Evolutionary conservation across 2,888 invertebrate species (phyloP), one percentile per base, ranked within the genome.

Genomic region (Piscicola geometra): DNA sequence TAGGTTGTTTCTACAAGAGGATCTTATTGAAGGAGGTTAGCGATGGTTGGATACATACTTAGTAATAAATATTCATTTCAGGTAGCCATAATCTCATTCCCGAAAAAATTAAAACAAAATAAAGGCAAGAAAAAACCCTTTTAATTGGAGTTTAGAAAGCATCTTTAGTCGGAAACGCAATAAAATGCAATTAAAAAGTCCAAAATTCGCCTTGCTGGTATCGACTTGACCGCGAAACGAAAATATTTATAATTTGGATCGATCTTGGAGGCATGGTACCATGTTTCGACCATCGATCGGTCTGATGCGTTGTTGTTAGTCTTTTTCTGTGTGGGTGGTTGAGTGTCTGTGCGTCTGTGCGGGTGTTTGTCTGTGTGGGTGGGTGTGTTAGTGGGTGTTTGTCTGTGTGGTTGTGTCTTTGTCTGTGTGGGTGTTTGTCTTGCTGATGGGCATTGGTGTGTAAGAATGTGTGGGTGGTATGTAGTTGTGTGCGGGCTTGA

Each of bases 211-310:
- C n/a, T n/a, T n/a, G n/a, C n/a, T n/a, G n/a, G n/a, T 56, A 56
- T 56, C n/a, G 60, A 56, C 9, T 56, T 56, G 60, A 56, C 60
- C 60, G 60, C 60, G 60, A 56, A 56, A 56, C 21, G 60, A 56
- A 56, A 56, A 25, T 56, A 56, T 56, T 56, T 56, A 18, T 56
- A 21, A 56, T 9, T 21, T 18, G 25, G 60, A 21, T 56, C 60
- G 25, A 56, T 47, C n/a, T n/a, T n/a, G n/a, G n/a, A n/a, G 50
- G 50, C 50, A 9, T 25, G 25, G 60, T 25, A 56, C 60, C 60
- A 56, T 21, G 3, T 56, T 56, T 5, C n/a, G n/a, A 56, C 5
- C 21, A 56, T 56, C n/a, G 60, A 56, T 56, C n/a, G n/a, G 60
- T 56, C 60, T 56, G 60, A 56, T 56, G 21, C 5, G 60, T 25